phyloP scores from a whole-genome alignment of 1,140 invertebrate genomes.

The Prorops nasuta region DNA sequence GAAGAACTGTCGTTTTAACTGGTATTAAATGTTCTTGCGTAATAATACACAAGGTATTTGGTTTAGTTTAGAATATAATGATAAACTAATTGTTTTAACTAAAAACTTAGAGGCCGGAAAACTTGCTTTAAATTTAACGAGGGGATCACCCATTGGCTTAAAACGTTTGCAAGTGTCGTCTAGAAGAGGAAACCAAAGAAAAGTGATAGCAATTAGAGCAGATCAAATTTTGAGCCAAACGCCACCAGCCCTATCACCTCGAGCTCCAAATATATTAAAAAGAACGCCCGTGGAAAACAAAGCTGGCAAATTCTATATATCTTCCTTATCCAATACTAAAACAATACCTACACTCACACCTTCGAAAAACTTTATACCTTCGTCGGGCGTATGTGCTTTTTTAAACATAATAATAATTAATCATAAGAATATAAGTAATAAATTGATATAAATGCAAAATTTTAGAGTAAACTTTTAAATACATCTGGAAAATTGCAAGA shows the following conservation, averaged over 20 bases:
- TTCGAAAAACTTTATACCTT: slow-evolving; percentile 24
- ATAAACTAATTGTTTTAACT: neutral
- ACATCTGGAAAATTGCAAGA: slow-evolving; percentile 28
- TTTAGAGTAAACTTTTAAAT: slow-evolving; percentile 24
- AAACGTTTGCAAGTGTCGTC: slow-evolving; percentile 41
- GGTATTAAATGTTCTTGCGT: slow-evolving; percentile 47
- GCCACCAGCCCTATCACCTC: slow-evolving; percentile 26
- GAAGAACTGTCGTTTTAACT: slow-evolving; percentile 75
- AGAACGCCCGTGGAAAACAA: slow-evolving; percentile 51
- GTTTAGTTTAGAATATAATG: too few relatives aligned
- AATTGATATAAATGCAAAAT: slow-evolving; percentile 4
- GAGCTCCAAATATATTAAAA: slow-evolving; percentile 51
- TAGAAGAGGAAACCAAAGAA: slow-evolving; percentile 35
- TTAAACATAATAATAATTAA: too few relatives aligned
- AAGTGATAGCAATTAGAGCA: slow-evolving; percentile 50
- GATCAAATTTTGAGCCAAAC: slow-evolving; percentile 48
- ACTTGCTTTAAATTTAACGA: slow-evolving; percentile 67
- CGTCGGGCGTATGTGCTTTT: slow-evolving; percentile 12
- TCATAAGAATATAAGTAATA: too few relatives aligned
- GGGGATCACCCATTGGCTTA: slow-evolving; percentile 41
- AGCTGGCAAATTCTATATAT: slow-evolving; percentile 42
- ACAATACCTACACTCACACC: slow-evolving; percentile 25
- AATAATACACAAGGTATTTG: neutral
- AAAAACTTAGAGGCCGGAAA: slow-evolving; percentile 67
- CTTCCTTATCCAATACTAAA: slow-evolving; percentile 35